Conservation (phyloP, 2,888 invertebrate species). For the Stegophylla sp. region DNA sequence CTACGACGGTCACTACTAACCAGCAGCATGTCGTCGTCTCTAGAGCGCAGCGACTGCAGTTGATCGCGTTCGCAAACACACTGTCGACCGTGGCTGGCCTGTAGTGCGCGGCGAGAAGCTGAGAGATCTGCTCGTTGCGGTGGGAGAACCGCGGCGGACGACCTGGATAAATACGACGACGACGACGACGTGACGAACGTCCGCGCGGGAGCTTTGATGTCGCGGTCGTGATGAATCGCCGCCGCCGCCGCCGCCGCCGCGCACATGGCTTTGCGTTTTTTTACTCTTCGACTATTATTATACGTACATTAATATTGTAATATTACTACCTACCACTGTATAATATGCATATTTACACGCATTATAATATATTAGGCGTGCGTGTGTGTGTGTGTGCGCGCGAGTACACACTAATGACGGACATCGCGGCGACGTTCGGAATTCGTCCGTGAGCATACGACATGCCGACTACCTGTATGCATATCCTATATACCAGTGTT, state of each 20-base stretch:
- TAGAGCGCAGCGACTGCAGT: constrained; percentile 13
- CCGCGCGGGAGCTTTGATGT: constrained; percentile 17
- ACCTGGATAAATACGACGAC: neutral
- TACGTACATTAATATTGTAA: no score
- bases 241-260: neutral
- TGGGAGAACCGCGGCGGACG: constrained; percentile 13
- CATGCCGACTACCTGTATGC: no score
- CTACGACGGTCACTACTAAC: neutral
- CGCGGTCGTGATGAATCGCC: constrained; percentile 5
- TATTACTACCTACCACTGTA: no score
- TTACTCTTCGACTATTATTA: no score
- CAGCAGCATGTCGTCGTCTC: constrained; percentile 1
- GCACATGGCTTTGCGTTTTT: neutral
- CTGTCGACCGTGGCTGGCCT: constrained; percentile 5
- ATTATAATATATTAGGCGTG: neutral
- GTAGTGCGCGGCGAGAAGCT: neutral
- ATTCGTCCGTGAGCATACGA: no score
- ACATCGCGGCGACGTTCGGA: no score
- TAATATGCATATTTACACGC: neutral
- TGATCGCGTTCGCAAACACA: constrained; percentile 36
- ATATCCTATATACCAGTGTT: no score
- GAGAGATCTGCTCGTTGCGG: neutral
- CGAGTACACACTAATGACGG: no score
- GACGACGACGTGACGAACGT: neutral
- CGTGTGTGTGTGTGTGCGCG: neutral